These are phyloP conservation scores for Eupeodes corollae DNA, from an alignment of 1,140 invertebrate genomes.

Conservation along the genomic window DNA sequence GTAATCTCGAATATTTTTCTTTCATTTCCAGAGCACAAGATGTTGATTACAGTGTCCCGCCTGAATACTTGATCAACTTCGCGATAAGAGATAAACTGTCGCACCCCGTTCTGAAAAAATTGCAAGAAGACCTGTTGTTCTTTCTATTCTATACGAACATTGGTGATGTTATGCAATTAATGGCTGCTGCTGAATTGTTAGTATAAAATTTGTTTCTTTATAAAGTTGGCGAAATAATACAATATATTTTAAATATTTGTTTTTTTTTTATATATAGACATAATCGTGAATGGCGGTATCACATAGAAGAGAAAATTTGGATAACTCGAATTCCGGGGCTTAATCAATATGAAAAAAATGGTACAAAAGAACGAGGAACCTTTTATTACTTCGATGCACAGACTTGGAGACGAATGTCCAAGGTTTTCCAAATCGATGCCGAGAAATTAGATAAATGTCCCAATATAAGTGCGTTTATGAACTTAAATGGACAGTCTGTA, in stretches of 20 bases:
- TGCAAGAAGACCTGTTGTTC: constrained; percentile 98
- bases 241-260: constrained; percentile 4
- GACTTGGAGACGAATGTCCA: constrained; percentile 91
- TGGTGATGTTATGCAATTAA: constrained; percentile 93
- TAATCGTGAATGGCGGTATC: constrained; percentile 96
- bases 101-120: constrained; percentile 87
- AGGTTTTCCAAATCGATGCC: constrained; percentile 95
- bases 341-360: constrained; percentile 79
- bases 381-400: constrained; percentile 98
- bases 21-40: constrained; percentile 72
- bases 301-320: constrained; percentile 98
- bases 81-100: constrained; percentile 88
- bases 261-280: constrained; percentile 50
- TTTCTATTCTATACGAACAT: constrained; percentile 99
- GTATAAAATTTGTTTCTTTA: constrained; percentile 38
- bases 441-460: constrained; percentile 75
- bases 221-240: neutral
- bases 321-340: constrained; percentile 92
- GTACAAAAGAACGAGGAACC: constrained; percentile 90
- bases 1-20: neutral
- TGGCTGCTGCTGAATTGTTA: constrained; percentile 93
- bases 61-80: constrained; percentile 95
- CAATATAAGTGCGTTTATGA: constrained; percentile 38
- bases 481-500: constrained; percentile 37
- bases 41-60: constrained; percentile 96